Base-by-base conservation (phyloP, 2,797 vertebrate species). In the Enteromius afrohamiltoni region DNA sequence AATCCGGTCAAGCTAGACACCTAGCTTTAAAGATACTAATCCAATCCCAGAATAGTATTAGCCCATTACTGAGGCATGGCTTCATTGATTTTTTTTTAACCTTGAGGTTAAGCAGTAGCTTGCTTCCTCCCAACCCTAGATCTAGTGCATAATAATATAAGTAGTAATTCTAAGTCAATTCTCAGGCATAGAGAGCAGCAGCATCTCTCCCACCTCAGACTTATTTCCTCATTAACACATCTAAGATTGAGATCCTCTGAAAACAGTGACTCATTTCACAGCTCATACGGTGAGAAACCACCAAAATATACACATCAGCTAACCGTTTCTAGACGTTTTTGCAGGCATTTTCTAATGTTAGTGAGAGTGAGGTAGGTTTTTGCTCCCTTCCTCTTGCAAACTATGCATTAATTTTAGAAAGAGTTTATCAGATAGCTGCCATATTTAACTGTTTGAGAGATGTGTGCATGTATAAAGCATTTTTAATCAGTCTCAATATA, bases 191-290 rank as follows among this genome's bases (percentile, higher is more conserved):
- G 10, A 49, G 45, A 55, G 45, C 31, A 49, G 62, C 21, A 2
- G 49, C 31, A 70, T 80, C 42, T 64, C 80, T 64, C 13, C 55
- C 58, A 45, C 14, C 42, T 81, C 13, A 55, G 71, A 21, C 3
- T 37, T 13, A 13, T 82, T 75, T 29, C 40, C 9, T 81, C 53
- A 42, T 84, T 87, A 77, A 60, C 85, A 85, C 85, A 65, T 85
- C 62, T 34, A 69, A 79, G 21, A 26, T 74, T 71, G 68, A 86
- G 67, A 88, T 86, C 55, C 68, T 75, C 62, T 64, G n/a, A 70
- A 74, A 49, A 47, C 53, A 83, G 49, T 85, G 83, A 88, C 53
- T 88, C 68, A 86, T 82, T 85, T 88, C 64, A 79, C 85, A 86
- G 60, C 64, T 79, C 58, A 16, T 53, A 58, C 31, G 31, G 68